Percentiles rank a stretch among this genome's conserved stretches.
phyloP scores from a whole-genome alignment of 2,113 vertebrate species.

The Cyprinodon brontotheroides region DNA sequence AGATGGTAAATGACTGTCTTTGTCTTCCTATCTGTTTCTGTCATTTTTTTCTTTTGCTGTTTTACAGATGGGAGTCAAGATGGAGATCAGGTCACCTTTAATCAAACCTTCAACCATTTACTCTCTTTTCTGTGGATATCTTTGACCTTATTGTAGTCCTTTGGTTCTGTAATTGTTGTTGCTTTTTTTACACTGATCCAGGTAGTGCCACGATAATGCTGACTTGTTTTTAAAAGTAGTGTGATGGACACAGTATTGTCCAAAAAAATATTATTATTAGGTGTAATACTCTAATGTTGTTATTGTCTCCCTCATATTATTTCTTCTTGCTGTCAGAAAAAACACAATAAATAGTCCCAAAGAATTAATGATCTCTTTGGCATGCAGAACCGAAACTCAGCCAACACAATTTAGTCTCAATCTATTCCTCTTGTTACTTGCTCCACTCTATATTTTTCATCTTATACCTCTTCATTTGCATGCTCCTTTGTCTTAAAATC shows the following conservation, averaged over 20 bases:
- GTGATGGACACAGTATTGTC: not conserved
- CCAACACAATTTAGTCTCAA: slow-evolving; percentile 44
- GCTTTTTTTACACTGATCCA: not conserved
- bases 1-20: slow-evolving; percentile 26
- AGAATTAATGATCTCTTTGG: slow-evolving; percentile 24
- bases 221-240: not conserved
- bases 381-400: slow-evolving; percentile 70
- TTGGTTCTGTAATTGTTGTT: slow-evolving; percentile 18
- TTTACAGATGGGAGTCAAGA: slow-evolving; percentile 89
- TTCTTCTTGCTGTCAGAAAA: not conserved
- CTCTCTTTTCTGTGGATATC: slow-evolving; percentile 29
- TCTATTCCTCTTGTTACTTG: slow-evolving; percentile 7
- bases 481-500: slow-evolving; percentile 20
- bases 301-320: not conserved
- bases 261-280: not conserved
- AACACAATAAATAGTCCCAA: not conserved
- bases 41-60: slow-evolving; percentile 54
- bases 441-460: slow-evolving; percentile 25
- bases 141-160: slow-evolving; percentile 20
- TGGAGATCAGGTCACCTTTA: slow-evolving; percentile 87
- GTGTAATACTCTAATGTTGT: not conserved
- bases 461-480: slow-evolving; percentile 25
- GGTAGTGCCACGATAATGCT: not conserved
- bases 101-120: not conserved
- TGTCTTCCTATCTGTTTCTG: slow-evolving; percentile 51